phyloP scores from a whole-genome alignment of 2,888 invertebrate species.

The Tinea trinotella region DNA sequence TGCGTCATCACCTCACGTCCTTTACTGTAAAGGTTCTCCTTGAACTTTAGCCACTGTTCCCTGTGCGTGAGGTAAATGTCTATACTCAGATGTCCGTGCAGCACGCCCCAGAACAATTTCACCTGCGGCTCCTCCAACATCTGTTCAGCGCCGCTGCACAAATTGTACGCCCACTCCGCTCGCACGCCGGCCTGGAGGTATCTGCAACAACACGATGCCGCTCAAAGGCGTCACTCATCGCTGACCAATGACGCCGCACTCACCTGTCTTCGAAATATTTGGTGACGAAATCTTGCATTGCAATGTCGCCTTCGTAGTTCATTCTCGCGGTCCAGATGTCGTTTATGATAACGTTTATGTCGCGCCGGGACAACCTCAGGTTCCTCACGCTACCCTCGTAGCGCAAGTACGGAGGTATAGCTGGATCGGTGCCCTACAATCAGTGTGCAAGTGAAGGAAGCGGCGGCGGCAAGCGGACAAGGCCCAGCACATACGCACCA shows the following conservation, averaged over 20 bases:
- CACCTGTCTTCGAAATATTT: constrained; percentile 62
- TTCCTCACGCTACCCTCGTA: constrained; percentile 61
- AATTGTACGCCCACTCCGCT: constrained; percentile 68
- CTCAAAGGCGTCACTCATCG: background rate
- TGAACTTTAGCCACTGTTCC: constrained; percentile 42
- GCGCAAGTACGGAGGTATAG: constrained; percentile 55
- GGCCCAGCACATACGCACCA: constrained; percentile 36
- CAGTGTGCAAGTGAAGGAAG: background rate
- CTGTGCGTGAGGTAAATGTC: constrained; percentile 54
- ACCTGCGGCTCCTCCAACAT: constrained; percentile 62
- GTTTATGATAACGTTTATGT: constrained; percentile 57
- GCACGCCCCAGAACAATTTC: constrained; percentile 58
- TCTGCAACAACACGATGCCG: constrained; percentile 28
- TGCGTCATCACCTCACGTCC: constrained; percentile 38
- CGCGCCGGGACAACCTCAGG: constrained; percentile 60
- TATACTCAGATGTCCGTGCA: constrained; percentile 53
- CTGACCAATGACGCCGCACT: background rate
- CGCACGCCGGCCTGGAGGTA: constrained; percentile 60
- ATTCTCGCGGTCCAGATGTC: constrained; percentile 61
- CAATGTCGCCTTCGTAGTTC: constrained; percentile 28
- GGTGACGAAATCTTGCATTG: constrained; percentile 61
- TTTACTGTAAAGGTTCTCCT: constrained; percentile 38
- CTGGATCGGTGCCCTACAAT: constrained; percentile 51
- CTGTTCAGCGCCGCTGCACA: constrained; percentile 61
- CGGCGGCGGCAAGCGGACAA: too few species aligned